Conservation (phyloP, 2,888 invertebrate genomes). For the Silvanus unidentatus region DNA sequence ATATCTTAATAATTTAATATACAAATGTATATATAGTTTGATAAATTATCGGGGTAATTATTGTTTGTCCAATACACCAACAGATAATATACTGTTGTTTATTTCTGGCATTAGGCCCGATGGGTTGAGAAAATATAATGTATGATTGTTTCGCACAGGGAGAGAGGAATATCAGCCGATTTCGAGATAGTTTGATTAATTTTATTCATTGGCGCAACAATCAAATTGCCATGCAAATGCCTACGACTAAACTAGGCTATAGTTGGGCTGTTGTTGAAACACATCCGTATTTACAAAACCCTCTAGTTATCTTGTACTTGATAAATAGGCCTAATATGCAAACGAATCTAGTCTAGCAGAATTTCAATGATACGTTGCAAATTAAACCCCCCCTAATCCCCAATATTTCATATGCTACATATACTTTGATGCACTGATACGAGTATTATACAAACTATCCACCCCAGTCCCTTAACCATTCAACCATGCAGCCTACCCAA, state of each 20-base stretch:
- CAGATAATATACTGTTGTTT: too few relatives aligned
- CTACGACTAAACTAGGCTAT: conserved; percentile 2
- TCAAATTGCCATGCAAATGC: conserved; percentile 21
- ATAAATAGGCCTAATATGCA: conserved; percentile 24
- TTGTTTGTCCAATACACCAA: too few relatives aligned
- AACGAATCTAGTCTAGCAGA: conserved; percentile 14
- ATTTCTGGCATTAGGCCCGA: too few relatives aligned
- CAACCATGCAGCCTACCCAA: too few relatives aligned
- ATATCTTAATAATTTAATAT: too few relatives aligned
- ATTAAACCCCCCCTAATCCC: conserved; percentile 10
- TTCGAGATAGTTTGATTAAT: conserved; percentile 17
- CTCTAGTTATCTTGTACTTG: conserved; percentile 23
- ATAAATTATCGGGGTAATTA: too few relatives aligned
- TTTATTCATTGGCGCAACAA: conserved; percentile 13
- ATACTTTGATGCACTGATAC: conserved; percentile 1
- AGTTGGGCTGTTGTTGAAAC: conserved; percentile 17
- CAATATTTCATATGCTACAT: conserved; percentile 9
- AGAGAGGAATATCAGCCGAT: conserved; percentile 9
- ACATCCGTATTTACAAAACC: conserved; percentile 23
- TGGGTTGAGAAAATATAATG: not conserved
- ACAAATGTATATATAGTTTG: too few relatives aligned
- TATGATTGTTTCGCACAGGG: not conserved
- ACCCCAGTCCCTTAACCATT: too few relatives aligned
- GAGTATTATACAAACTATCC: too few relatives aligned
- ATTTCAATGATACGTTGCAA: conserved; percentile 12